Evolutionary conservation across 2,888 invertebrate species (phyloP).

Genomic region (Conus canariensis): DNA sequence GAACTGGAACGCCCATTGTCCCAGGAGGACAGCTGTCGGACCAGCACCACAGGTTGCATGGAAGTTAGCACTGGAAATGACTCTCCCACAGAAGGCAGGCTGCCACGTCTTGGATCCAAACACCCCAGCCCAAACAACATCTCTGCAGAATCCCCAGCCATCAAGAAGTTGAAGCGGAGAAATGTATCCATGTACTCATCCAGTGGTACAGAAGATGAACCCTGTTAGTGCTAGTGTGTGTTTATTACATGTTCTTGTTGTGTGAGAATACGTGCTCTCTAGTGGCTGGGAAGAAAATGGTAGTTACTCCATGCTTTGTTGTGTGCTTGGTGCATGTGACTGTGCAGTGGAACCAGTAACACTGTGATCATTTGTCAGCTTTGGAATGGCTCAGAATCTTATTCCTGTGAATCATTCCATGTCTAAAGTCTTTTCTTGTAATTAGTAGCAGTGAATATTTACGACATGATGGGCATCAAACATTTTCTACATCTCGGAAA

Average conservation of each 20-base stretch:
- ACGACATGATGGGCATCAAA: too few relatives aligned
- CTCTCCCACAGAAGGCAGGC: neutral
- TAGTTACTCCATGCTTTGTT: neutral
- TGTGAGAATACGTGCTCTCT: neutral
- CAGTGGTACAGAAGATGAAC: slow-evolving; percentile 41
- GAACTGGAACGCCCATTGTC: neutral
- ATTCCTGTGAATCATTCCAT: too few relatives aligned
- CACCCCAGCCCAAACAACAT: neutral
- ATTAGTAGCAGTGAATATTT: too few relatives aligned
- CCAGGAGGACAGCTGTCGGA: neutral
- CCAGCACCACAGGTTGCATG: slow-evolving; percentile 1
- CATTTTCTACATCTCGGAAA: too few relatives aligned
- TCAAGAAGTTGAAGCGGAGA: slow-evolving; percentile 52
- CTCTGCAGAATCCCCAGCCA: neutral
- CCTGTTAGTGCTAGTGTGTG: neutral
- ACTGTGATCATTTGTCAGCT: neutral
- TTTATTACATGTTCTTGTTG: neutral
- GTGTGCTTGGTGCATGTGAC: neutral
- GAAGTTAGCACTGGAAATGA: neutral
- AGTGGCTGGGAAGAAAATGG: neutral
- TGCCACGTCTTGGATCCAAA: neutral
- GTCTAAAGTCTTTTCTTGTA: too few relatives aligned
- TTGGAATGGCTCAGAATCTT: too few relatives aligned
- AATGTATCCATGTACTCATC: slow-evolving; percentile 79
- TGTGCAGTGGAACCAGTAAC: neutral